Percentiles rank a stretch among this genome's conserved stretches.
These are phyloP conservation scores for Euclidia mi DNA, from an alignment of 2,888 invertebrate genomes.

Conservation along the genomic window DNA sequence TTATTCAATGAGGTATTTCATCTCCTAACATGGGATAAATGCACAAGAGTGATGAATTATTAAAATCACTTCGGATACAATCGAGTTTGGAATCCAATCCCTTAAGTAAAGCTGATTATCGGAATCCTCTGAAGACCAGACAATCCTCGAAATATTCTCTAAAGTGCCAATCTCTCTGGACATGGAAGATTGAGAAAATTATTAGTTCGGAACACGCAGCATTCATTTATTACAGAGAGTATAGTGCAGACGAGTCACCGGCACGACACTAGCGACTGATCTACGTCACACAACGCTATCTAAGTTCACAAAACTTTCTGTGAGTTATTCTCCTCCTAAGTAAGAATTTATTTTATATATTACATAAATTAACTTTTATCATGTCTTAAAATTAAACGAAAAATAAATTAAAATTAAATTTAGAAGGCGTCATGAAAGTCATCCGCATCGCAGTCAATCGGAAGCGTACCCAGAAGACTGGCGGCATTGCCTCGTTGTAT, in stretches of 20 bases:
- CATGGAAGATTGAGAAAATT: conserved; percentile 72
- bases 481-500: too few species aligned
- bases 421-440: too few species aligned
- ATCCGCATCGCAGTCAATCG: too few species aligned
- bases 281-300: conserved; percentile 52
- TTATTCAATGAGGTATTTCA: conserved; percentile 69
- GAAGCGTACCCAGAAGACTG: too few species aligned
- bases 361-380: too few species aligned
- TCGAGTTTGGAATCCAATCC: conserved; percentile 87
- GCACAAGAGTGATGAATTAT: conserved; percentile 84
- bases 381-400: too few species aligned
- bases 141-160: conserved; percentile 78
- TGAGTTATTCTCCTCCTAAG: conserved; percentile 75
- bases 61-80: conserved; percentile 87
- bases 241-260: conserved; percentile 33
- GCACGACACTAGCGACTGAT: conserved; percentile 39
- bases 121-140: conserved; percentile 77
- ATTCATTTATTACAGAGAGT: conserved; percentile 80
- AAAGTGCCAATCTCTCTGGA: conserved; percentile 85
- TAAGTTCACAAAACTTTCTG: conserved; percentile 71
- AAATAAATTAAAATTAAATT: too few species aligned
- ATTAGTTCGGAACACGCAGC: conserved; percentile 77
- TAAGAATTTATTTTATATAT: too few species aligned
- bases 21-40: conserved; percentile 69
- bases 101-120: conserved; percentile 89